Evolutionary conservation across 2,113 vertebrate genomes (phyloP), one percentile per base, ranked within the genome.

Genomic region (Ceyx melanurus): DNA sequence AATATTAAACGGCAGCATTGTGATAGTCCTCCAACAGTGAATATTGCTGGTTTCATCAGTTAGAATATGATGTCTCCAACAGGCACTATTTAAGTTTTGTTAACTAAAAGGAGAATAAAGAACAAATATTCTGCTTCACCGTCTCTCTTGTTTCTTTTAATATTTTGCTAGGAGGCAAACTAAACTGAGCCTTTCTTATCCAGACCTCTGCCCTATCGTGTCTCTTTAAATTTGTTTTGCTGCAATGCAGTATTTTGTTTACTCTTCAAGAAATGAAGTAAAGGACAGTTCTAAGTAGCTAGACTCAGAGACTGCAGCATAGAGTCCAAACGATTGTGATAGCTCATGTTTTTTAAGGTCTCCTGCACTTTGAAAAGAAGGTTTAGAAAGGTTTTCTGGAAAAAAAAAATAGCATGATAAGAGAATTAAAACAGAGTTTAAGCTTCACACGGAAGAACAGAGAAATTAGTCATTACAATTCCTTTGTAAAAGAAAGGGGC

Each of bases 221-320:
- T 73, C 89, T 97, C 82, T 81, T 78, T 74, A 93, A 93, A 94
- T 84, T 86, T 92, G 56, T 73, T 95, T 93, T 96, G 84, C 92
- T 95, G 97, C 97, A 97, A 83, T 97, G 97, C 96, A 97, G 97
- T 86, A 90, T 97, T 93, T 96, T 90, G 90, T 92, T 95, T 79
- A 73, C 89, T 91, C 58, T 88, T 86, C 62, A 92, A 94, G 82
- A 97, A 95, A 90, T 40, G 80, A 90, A 33, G 58, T 74, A 54
- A 79, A 94, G 94, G 95, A 90, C 61, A 85, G 37, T 29, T 46
- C 50, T 85, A 90, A 95, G 81, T 92, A 84, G 58, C 84, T 80
- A 86, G 86, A 88, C 74, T 60, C n/a, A 82, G 83, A 67, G 60
- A 89, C 79, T 92, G 92, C 91, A 87, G 88, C 77, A 91, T 31